phyloP scores from a whole-genome alignment of 1,140 invertebrate genomes.

The Drosophila lini region DNA sequence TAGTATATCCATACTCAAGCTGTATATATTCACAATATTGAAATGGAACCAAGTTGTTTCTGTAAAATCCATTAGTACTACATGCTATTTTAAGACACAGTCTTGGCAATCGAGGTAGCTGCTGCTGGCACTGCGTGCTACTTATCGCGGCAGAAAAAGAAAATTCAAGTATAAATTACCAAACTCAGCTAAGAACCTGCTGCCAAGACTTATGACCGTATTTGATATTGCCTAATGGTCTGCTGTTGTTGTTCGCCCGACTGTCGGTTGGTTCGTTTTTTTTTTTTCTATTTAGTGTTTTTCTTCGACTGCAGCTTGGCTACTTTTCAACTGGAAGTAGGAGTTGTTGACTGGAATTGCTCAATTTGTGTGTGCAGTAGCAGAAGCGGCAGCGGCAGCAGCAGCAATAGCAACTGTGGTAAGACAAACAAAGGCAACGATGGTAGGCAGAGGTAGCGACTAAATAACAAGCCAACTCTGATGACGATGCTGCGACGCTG shows the following conservation, averaged over 20 bases:
- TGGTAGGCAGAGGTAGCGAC: constrained; percentile 36
- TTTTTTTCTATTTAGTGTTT: constrained; percentile 74
- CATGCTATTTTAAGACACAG: constrained; percentile 22
- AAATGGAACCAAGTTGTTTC: neutral
- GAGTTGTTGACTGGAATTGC: constrained; percentile 81
- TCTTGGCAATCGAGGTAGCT: constrained; percentile 25
- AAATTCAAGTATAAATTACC: constrained; percentile 68
- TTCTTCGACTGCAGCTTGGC: constrained; percentile 69
- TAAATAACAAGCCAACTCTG: constrained; percentile 52
- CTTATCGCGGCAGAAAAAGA: constrained; percentile 51
- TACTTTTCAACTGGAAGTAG: constrained; percentile 80
- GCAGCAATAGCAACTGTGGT: constrained; percentile 17
- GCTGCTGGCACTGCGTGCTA: constrained; percentile 47
- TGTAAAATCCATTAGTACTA: neutral
- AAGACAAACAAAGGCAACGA: constrained; percentile 37
- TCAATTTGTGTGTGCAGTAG: constrained; percentile 75
- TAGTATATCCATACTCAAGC: no score
- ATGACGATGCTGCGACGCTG: constrained; percentile 43
- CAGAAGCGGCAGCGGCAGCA: constrained; percentile 20
- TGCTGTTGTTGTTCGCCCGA: constrained; percentile 38
- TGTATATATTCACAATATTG: neutral
- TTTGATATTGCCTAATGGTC: constrained; percentile 77
- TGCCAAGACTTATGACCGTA: constrained; percentile 75
- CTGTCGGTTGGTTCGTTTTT: constrained; percentile 13
- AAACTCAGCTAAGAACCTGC: constrained; percentile 79